Conservation (phyloP, 2,797 vertebrate species). For the Hozukius guyotensis region DNA sequence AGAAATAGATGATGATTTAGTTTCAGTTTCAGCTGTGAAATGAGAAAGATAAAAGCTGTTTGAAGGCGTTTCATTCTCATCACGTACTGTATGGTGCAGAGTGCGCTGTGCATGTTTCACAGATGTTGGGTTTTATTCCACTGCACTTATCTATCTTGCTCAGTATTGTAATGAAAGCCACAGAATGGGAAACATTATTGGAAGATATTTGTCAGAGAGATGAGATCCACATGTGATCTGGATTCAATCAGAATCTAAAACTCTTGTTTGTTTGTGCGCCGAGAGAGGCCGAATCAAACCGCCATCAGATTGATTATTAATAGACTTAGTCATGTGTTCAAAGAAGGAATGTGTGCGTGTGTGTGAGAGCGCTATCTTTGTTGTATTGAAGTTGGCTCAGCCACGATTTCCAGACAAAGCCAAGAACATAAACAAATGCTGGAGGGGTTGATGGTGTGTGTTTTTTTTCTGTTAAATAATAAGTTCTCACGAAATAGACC, state of each 20-base stretch:
- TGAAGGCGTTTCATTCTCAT: not conserved
- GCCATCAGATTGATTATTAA: constrained; percentile 47
- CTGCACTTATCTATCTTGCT: constrained; percentile 54
- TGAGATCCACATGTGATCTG: constrained; percentile 59
- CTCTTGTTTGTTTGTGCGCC: constrained; percentile 58
- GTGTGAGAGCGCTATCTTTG: not conserved
- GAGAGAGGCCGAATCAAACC: constrained; percentile 37
- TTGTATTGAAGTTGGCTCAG: constrained; percentile 22
- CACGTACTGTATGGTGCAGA: not conserved
- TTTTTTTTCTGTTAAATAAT: constrained; percentile 50
- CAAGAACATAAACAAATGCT: constrained; percentile 53
- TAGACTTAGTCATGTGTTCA: constrained; percentile 18
- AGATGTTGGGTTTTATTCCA: constrained; percentile 42
- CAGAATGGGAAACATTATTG: constrained; percentile 69
- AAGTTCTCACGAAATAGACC: constrained; percentile 56
- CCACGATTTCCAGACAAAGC: constrained; percentile 8
- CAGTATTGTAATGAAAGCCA: constrained; percentile 39
- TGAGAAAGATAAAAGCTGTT: not conserved
- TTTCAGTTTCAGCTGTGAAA: not conserved
- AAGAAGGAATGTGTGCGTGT: not conserved
- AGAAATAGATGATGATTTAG: not conserved
- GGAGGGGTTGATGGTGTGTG: constrained; percentile 9
- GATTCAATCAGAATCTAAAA: constrained; percentile 52
- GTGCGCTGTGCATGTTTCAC: constrained; percentile 21
- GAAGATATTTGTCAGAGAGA: constrained; percentile 65